Evolutionary conservation across 2,113 vertebrate species (phyloP).

Genomic region (Cathartes aura): DNA sequence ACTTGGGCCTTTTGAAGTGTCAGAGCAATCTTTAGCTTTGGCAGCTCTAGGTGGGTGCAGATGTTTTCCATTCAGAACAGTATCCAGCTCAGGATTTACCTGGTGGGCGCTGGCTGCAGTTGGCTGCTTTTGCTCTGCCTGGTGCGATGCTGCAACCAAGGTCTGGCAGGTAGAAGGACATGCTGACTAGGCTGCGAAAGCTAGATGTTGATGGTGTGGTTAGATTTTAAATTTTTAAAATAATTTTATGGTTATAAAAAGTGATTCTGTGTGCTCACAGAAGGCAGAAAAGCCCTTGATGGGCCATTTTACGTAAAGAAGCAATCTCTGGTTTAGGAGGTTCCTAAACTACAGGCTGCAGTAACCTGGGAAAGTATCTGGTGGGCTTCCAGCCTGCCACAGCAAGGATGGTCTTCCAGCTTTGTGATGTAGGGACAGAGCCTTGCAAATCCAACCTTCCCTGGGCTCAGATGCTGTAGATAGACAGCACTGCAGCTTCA

Average conservation of each 20-base stretch:
- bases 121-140: neutral
- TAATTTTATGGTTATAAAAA: neutral
- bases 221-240: neutral
- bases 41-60: neutral
- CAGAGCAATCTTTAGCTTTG: neutral
- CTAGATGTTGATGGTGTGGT: neutral
- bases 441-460: neutral
- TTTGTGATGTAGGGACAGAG: neutral
- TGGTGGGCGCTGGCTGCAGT: neutral
- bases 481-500: neutral
- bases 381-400: neutral
- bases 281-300: neutral
- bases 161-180: neutral
- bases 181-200: fast-evolving
- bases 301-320: neutral
- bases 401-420: neutral
- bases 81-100: neutral
- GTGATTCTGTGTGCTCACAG: neutral
- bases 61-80: neutral
- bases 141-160: neutral
- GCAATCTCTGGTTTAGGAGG: neutral
- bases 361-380: neutral
- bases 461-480: neutral
- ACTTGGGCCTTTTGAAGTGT: neutral
- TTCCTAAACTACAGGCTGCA: neutral